phyloP scores from a whole-genome alignment of 2,113 vertebrate genomes.

The Gnathonemus echidnorhynchus region DNA sequence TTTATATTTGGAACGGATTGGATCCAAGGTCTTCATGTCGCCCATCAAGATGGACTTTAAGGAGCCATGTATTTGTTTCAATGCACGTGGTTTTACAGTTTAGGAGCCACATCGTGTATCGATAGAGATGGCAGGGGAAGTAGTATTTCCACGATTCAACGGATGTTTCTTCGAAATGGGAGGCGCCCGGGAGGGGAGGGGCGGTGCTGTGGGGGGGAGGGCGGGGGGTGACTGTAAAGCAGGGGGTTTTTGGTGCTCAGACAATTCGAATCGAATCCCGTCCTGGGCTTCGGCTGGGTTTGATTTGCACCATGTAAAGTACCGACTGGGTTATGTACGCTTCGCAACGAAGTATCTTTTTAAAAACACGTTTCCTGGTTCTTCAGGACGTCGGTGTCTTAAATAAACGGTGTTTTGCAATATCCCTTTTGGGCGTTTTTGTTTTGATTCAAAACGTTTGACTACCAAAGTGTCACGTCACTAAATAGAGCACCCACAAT shows the following conservation, averaged over 20 bases:
- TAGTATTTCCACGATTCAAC: conserved; percentile 12
- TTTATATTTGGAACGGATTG: not conserved
- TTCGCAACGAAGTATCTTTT: conserved; percentile 65
- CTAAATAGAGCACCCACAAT: not conserved
- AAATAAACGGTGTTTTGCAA: conserved; percentile 60
- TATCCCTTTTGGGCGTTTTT: not conserved
- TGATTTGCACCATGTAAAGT: conserved; percentile 42
- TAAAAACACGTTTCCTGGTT: conserved; percentile 51
- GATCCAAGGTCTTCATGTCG: conserved; percentile 1
- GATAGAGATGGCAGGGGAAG: not conserved
- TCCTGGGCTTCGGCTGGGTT: conserved; percentile 33
- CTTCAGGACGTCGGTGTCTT: conserved; percentile 55
- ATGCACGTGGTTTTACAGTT: not conserved
- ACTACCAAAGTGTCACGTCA: not conserved
- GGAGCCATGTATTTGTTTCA: not conserved
- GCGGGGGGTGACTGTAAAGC: conserved; percentile 11
- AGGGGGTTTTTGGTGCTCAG: conserved; percentile 39
- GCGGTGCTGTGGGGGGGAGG: not conserved
- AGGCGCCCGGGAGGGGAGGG: not conserved
- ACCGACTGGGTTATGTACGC: conserved; percentile 39
- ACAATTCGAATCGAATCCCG: conserved; percentile 35
- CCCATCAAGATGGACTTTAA: not conserved
- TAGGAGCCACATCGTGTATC: not conserved
- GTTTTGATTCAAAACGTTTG: not conserved
- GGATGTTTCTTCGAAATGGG: conserved; percentile 16